Base-by-base conservation (phyloP, 2,888 invertebrate species). In the Carpatolechia fugitivella region DNA sequence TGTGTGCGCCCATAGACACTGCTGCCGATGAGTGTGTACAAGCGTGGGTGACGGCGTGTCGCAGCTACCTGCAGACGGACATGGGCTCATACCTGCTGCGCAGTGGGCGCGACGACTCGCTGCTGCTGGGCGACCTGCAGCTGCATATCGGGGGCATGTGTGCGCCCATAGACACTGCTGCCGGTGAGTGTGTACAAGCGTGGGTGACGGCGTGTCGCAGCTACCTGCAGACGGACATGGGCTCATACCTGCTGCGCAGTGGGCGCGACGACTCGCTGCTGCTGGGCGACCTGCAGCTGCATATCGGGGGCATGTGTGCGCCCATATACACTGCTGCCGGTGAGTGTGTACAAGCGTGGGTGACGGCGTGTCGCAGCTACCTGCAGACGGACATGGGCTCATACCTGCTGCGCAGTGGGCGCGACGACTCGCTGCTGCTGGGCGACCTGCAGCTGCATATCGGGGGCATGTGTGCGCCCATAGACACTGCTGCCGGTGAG, bases 141-240 rank as follows among this genome's bases (percentile, higher is more conserved):
- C n/a, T n/a, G n/a, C n/a, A n/a, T n/a, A n/a, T n/a, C n/a, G n/a
- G n/a, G n/a, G n/a, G n/a, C n/a, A n/a, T n/a, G n/a, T n/a, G n/a
- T n/a, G n/a, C n/a, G n/a, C n/a, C n/a, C n/a, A n/a, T n/a, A n/a
- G n/a, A n/a, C n/a, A n/a, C n/a, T n/a, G n/a, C n/a, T n/a, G n/a
- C n/a, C n/a, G n/a, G n/a, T n/a, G n/a, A n/a, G n/a, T n/a, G n/a
- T n/a, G n/a, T 97, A 49, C 97, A 97, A 72, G 94, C 95, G 55
- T 97, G 97, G 94, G 95, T 97, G 69, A 95, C 96, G 31, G 96
- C 96, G 52, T 97, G 96, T 85, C 93, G 97, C 65, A 95, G 95
- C 68, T 95, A 94, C 83, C 91, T 97, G 69, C 96, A 96, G 85
- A 96, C 95, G 31, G 97, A 97, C 84, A 96, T 98, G 95, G 97